Conservation (phyloP, 2,113 vertebrate genomes). For the Python bivittatus region DNA sequence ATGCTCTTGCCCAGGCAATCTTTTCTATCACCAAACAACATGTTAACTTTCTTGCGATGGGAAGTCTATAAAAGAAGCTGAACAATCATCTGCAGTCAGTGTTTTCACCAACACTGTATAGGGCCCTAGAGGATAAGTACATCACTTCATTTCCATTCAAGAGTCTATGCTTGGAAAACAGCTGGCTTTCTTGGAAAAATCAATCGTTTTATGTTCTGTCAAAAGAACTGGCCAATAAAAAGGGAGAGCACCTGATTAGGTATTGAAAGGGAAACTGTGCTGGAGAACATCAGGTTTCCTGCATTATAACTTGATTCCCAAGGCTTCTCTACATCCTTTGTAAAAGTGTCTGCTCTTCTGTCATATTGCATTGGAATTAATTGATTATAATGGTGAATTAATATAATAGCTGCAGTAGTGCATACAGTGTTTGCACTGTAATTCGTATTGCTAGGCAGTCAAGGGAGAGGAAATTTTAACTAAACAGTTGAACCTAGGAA, state of each 20-base stretch:
- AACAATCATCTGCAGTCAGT: background rate
- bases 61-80: background rate
- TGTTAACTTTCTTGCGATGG: background rate
- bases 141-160: conserved; percentile 27
- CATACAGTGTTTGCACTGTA: background rate
- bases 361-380: background rate
- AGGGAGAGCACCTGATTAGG: conserved; percentile 4
- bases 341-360: background rate
- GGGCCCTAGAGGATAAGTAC: conserved; percentile 6
- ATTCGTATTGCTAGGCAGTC: too few relatives aligned
- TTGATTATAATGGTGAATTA: background rate
- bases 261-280: background rate
- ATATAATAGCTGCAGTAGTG: background rate
- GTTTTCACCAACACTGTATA: conserved; percentile 1
- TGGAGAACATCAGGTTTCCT: background rate
- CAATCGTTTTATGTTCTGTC: conserved; percentile 18
- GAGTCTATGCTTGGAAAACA: conserved; percentile 11
- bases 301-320: background rate
- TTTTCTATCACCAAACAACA: background rate
- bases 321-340: background rate
- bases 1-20: too few relatives aligned
- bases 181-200: conserved; percentile 21
- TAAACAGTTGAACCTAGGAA: background rate
- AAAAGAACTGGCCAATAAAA: background rate
- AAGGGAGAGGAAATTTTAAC: background rate